phyloP scores from a whole-genome alignment of 2,888 invertebrate genomes.

The Ephialtes manifestator region DNA sequence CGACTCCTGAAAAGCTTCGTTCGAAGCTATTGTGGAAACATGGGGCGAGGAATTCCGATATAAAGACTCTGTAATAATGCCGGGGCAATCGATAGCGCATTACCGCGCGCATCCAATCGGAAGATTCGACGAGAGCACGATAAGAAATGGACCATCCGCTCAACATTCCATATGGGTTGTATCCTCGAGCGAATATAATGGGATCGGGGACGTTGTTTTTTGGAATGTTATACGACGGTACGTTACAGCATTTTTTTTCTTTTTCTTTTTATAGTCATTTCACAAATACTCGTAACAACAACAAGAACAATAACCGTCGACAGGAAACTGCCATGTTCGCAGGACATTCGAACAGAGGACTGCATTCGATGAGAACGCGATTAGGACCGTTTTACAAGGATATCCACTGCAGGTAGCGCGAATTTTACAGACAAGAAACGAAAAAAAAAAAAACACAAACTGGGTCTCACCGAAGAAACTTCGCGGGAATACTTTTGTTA shows the following conservation, averaged over 20 bases:
- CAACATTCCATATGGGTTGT: not conserved
- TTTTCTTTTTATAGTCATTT: conserved; percentile 37
- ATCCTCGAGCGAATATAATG: conserved; percentile 27
- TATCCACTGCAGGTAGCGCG: conserved; percentile 4
- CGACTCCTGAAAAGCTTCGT: conserved; percentile 6
- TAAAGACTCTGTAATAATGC: not conserved
- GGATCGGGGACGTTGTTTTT: conserved; percentile 11
- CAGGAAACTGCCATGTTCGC: conserved; percentile 1
- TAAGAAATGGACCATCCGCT: not conserved
- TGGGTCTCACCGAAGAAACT: not conserved
- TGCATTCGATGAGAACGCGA: conserved; percentile 41
- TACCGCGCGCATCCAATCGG: conserved; percentile 29
- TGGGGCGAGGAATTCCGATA: conserved; percentile 23
- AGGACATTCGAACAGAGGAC: conserved; percentile 22
- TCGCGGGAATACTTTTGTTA: conserved; percentile 14
- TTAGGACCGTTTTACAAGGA: conserved; percentile 51
- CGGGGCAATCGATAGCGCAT: conserved; percentile 21
- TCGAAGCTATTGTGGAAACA: conserved; percentile 8
- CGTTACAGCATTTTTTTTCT: conserved; percentile 46
- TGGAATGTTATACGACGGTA: conserved; percentile 62
- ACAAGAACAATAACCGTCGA: conserved; percentile 41
- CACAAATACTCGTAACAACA: conserved; percentile 54
- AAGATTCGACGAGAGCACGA: conserved; percentile 17
- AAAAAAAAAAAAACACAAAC: conserved; percentile 26
- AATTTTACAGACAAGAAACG: conserved; percentile 12